phyloP scores from a whole-genome alignment of 37 sponge, comb jelly and placozoan genomes.

The Axinella damicornis region DNA sequence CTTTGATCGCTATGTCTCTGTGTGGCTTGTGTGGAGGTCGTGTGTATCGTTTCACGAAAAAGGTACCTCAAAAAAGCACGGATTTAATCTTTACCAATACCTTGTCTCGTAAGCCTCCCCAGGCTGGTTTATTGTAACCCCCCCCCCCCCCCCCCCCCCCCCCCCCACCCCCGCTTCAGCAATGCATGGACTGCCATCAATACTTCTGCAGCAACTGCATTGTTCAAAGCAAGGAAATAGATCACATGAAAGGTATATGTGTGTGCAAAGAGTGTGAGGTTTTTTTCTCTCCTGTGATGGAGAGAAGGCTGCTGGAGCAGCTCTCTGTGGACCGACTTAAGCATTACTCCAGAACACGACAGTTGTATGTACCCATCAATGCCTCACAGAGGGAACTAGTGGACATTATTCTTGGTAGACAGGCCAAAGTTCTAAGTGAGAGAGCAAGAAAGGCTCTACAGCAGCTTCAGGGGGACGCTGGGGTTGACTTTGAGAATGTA shows the following conservation, averaged over 20 bases:
- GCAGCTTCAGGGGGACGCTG: background rate
- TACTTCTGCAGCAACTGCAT: conserved; percentile 39
- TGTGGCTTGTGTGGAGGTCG: background rate
- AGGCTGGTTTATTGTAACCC: no score
- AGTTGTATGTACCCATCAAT: background rate
- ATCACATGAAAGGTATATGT: background rate
- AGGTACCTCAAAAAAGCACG: background rate
- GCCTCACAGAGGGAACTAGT: conserved; percentile 6
- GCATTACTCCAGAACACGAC: conserved; percentile 6
- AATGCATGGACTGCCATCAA: conserved; percentile 10
- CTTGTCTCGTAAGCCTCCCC: no score
- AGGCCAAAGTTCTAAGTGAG: conserved; percentile 38
- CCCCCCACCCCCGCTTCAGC: conserved; percentile 12
- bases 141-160: no score
- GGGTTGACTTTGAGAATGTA: background rate
- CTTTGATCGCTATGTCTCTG: background rate
- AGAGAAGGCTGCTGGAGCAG: conserved; percentile 25
- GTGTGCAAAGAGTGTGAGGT: conserved; percentile 33
- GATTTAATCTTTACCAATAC: no score
- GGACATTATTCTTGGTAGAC: conserved; percentile 36
- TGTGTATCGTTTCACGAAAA: background rate
- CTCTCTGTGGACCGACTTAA: conserved; percentile 22
- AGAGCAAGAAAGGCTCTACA: conserved; percentile 35
- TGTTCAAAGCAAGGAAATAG: background rate
- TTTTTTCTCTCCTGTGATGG: conserved; percentile 27